A percentile compares a stretch with the other conserved stretches of the same genome.
phyloP scores from a whole-genome alignment of 2,888 invertebrate species.

The Mimas tiliae region DNA sequence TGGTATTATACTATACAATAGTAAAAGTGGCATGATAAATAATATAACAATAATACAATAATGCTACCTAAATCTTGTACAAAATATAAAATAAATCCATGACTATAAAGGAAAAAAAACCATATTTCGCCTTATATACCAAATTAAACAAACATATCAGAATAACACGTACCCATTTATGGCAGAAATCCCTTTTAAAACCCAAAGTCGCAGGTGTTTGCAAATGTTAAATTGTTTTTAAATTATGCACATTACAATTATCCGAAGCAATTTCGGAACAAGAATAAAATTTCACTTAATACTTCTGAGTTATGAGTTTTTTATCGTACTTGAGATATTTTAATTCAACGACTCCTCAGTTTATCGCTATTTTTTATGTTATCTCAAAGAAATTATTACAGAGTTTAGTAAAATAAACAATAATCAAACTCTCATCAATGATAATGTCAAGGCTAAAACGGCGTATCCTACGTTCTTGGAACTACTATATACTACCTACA shows the following conservation, averaged over 20 bases:
- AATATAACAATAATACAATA: too few species aligned
- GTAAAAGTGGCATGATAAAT: too few species aligned
- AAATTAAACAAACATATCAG: neutral
- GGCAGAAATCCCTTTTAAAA: conserved; percentile 28
- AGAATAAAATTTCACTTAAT: conserved; percentile 27
- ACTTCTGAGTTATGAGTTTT: conserved; percentile 7
- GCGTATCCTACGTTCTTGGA: too few species aligned
- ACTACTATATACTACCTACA: too few species aligned
- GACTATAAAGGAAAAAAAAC: too few species aligned
- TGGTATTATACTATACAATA: too few species aligned
- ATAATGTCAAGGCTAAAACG: too few species aligned
- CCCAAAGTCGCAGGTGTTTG: conserved; percentile 25
- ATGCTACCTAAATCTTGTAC: too few species aligned
- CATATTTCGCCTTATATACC: too few species aligned
- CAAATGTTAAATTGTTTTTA: conserved; percentile 28
- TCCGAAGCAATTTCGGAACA: conserved; percentile 25
- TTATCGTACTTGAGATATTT: conserved; percentile 8
- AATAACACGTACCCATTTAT: conserved; percentile 3
- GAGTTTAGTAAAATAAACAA: neutral
- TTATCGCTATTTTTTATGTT: neutral
- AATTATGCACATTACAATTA: conserved; percentile 30
- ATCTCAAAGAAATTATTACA: neutral
- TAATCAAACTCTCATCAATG: too few species aligned
- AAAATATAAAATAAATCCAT: too few species aligned
- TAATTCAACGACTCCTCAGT: conserved; percentile 2